Percentiles rank a stretch among this genome's conserved stretches.
Conservation (phyloP, 92 coral and sea anemone species). For the Parazoanthus swiftii region DNA sequence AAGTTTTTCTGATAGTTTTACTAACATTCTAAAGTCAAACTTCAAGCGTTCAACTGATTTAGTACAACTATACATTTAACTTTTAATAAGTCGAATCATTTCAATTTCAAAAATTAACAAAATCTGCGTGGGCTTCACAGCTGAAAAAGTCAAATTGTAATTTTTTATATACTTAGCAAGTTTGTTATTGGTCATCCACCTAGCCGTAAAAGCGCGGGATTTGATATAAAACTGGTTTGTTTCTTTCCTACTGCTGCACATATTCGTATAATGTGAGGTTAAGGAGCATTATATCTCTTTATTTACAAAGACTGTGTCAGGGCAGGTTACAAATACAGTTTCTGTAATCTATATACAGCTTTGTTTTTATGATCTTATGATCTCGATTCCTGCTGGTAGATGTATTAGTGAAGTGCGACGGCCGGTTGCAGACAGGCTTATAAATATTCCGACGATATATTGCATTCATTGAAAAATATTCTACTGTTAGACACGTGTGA, state of each 20-base stretch:
- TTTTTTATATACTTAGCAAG: not conserved
- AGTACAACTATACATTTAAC: constrained; percentile 8
- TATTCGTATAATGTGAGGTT: constrained; percentile 18
- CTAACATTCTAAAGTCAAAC: not conserved
- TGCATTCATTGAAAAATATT: constrained; percentile 21
- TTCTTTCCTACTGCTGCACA: not conserved
- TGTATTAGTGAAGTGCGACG: constrained; percentile 1
- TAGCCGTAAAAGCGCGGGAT: not conserved
- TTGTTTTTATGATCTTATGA: constrained; percentile 46
- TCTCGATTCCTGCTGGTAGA: constrained; percentile 45
- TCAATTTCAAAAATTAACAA: constrained; percentile 22
- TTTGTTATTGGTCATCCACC: not conserved
- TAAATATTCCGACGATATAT: constrained; percentile 16
- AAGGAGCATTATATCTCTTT: constrained; percentile 17
- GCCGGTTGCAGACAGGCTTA: constrained; percentile 19
- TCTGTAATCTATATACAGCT: constrained; percentile 7
- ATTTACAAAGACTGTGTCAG: constrained; percentile 30
- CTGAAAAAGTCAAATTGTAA: not conserved
- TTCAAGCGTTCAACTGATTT: constrained; percentile 22
- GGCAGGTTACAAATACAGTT: constrained; percentile 20
- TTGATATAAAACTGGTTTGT: not conserved
- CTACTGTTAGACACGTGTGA: constrained; percentile 34
- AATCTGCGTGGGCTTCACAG: constrained; percentile 9
- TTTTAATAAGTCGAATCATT: constrained; percentile 26
- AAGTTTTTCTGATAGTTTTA: constrained; percentile 8